Base-by-base conservation (phyloP, 2,797 vertebrate genomes). In the Poeciliopsis paucimaculata region DNA sequence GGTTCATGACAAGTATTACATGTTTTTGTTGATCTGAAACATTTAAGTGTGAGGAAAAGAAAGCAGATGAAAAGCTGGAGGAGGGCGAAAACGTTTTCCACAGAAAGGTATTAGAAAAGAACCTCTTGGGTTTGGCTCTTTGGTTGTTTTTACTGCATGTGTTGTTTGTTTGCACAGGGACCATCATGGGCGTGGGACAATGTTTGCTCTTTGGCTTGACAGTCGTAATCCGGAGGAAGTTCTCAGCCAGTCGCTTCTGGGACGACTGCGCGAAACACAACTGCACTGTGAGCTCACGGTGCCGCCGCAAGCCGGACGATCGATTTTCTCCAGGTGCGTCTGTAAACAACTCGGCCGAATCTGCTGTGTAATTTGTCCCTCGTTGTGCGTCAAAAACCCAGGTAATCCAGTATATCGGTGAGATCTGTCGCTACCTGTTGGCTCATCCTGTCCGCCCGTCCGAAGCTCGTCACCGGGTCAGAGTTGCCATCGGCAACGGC, bases 341-440 rank as follows among this genome's bases (percentile, higher is more conserved):
- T 75, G 31, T 53, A 45, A 68, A 66, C 47, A 26, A 66, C 8
- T 9, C 4, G 9, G 11, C 49, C 0, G 0, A 15, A 5, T 46
- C 49, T 34, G 23, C 16, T 41, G 41, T 64, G 12, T 82, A 3
- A 62, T 51, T 20, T 70, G 8, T 34, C 34, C 68, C 2, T 23
- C 5, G 49, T 12, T 79, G 51, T 75, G 73, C 73, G 18, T 64
- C 2, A 75, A 60, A 45, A 31, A 26, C 82, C 11, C 81, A 98
- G 97, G 95, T 97, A 47, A 95, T 97, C 49, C 97, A 97, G 89
- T 98, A 98, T 81, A 98, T 98, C 0, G 97, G 97, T 0, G 97
- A 98, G 93, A 96, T 97, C 87, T 98, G 97, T 80, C 96, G 97
- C 62, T 98, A 98, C 73, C 93, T 98, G 45, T 91, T 98, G 86